A percentile compares a stretch with the other conserved stretches of the same genome.
Evolutionary conservation across 2,113 vertebrate species (phyloP).

Genomic region (Mastomys coucha): DNA sequence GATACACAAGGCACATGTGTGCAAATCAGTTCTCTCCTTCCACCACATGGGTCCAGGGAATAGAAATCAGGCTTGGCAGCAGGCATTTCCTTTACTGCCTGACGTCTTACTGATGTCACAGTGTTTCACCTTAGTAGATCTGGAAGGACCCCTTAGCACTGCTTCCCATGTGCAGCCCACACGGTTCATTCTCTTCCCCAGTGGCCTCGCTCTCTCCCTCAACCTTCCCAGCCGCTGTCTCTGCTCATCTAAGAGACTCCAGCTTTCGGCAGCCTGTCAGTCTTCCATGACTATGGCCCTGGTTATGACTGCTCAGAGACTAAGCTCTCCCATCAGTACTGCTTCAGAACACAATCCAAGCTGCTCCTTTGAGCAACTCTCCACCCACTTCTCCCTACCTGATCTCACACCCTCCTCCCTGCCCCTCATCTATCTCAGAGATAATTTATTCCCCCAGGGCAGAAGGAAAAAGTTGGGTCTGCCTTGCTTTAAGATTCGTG

Average conservation of each 20-base stretch:
- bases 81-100: too few relatives aligned
- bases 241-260: background rate
- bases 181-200: background rate
- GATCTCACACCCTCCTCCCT: background rate
- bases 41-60: background rate
- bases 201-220: background rate
- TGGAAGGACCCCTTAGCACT: background rate
- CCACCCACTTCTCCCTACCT: background rate
- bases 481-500: conserved; percentile 44
- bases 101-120: too few relatives aligned
- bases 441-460: conserved; percentile 9
- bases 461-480: background rate
- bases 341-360: background rate
- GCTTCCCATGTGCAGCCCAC: background rate
- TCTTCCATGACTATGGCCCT: background rate
- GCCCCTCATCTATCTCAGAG: background rate
- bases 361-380: background rate
- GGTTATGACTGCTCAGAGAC: background rate
- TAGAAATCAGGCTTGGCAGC: background rate
- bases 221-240: background rate
- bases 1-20: background rate
- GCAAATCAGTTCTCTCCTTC: background rate
- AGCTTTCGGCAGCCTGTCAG: background rate
- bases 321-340: background rate
- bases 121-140: background rate